Evolutionary conservation across 2,113 vertebrate species (phyloP).

Genomic region (Parus major): DNA sequence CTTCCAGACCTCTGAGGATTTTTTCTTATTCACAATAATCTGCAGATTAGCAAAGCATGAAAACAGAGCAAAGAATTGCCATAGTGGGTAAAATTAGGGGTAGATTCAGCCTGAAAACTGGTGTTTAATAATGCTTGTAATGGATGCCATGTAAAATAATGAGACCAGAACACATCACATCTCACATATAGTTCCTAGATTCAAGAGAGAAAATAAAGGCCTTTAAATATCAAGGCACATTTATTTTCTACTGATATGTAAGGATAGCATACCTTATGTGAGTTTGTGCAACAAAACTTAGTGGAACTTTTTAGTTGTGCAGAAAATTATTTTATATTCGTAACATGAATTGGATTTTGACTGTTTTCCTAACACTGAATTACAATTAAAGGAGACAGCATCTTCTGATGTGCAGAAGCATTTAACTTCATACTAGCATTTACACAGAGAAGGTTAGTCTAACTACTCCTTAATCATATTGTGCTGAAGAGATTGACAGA

Average conservation of each 20-base stretch:
- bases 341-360: neutral
- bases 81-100: neutral
- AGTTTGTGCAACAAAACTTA: neutral
- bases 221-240: neutral
- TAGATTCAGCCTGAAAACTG: neutral
- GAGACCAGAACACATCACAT: neutral
- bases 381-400: neutral
- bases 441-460: neutral
- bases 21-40: neutral
- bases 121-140: neutral
- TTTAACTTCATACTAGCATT: neutral
- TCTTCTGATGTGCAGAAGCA: neutral
- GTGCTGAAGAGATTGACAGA: neutral
- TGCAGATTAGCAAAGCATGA: neutral
- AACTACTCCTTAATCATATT: neutral
- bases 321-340: neutral
- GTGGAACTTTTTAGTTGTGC: neutral
- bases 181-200: neutral
- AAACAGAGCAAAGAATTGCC: neutral
- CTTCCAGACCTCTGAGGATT: neutral
- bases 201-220: neutral
- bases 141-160: neutral
- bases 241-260: neutral
- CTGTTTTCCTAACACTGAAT: neutral
- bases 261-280: neutral